These are phyloP conservation scores for Ambastaia sidthimunki DNA, from an alignment of 2,797 vertebrate species.

Conservation along the genomic window DNA sequence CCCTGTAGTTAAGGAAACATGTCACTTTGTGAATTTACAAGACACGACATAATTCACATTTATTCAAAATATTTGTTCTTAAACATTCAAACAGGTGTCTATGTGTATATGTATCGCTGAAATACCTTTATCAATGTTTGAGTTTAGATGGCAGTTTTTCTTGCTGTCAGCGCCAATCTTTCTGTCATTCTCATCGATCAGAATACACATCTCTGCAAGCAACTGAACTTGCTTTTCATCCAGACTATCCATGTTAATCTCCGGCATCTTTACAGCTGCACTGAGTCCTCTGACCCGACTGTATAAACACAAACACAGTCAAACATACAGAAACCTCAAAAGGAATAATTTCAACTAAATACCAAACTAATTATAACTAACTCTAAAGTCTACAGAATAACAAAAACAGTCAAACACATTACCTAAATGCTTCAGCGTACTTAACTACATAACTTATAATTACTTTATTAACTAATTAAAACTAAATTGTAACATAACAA, in stretches of 20 bases:
- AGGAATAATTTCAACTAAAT: not conserved
- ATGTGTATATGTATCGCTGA: not conserved
- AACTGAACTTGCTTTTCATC: constrained; percentile 92
- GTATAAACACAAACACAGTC: constrained; percentile 5
- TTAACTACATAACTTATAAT: not conserved
- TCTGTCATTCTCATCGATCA: constrained; percentile 88
- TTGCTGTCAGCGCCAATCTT: constrained; percentile 90
- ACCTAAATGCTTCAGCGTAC: no score
- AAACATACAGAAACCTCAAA: not conserved
- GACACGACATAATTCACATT: not conserved
- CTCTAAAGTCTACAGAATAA: not conserved
- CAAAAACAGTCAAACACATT: not conserved
- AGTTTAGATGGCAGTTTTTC: constrained; percentile 96
- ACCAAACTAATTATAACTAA: no score
- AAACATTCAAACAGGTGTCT: not conserved
- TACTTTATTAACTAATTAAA: not conserved
- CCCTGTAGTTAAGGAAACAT: constrained; percentile 72
- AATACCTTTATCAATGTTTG: constrained; percentile 91
- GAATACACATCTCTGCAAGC: constrained; percentile 94
- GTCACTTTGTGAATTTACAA: not conserved
- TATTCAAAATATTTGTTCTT: not conserved
- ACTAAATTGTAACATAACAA: not conserved
- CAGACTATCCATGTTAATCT: constrained; percentile 82
- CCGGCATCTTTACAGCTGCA: constrained; percentile 80
- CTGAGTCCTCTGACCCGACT: constrained; percentile 58